A percentile compares a stretch with the other conserved stretches of the same genome.
Evolutionary conservation across 2,888 invertebrate genomes (phyloP).

Genomic region (Nephrotoma flavescens): DNA sequence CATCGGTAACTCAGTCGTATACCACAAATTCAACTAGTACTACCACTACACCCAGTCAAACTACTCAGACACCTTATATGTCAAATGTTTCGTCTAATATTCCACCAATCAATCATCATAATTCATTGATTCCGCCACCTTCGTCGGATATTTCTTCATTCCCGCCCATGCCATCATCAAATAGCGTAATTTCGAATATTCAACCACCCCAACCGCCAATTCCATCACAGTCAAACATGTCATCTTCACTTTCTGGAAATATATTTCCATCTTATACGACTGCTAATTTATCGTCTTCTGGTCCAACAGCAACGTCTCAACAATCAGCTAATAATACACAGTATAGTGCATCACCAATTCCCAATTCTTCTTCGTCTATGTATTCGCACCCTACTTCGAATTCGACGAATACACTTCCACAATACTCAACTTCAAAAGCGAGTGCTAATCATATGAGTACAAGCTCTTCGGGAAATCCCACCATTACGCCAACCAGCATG

Average conservation of each 20-base stretch:
- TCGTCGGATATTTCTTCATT: background rate
- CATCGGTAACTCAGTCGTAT: background rate
- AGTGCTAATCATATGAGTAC: background rate
- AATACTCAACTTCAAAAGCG: background rate
- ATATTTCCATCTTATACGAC: background rate
- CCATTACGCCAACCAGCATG: background rate
- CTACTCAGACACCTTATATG: background rate
- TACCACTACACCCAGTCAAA: background rate
- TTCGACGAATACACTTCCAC: background rate
- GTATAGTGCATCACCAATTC: background rate
- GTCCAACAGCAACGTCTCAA: background rate
- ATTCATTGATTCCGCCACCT: background rate
- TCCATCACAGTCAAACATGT: background rate
- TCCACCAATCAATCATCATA: background rate
- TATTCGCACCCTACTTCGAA: background rate
- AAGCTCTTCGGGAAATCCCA: background rate
- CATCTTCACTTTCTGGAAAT: background rate
- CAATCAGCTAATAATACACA: background rate
- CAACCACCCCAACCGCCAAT: background rate
- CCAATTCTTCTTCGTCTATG: background rate
- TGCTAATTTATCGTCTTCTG: slow-evolving; percentile 1
- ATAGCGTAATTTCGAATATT: background rate
- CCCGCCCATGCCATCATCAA: background rate
- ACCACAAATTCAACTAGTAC: background rate
- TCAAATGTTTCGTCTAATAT: background rate